These are phyloP conservation scores for Sturnus vulgaris DNA, from an alignment of 2,113 vertebrate species.

Conservation along the genomic window DNA sequence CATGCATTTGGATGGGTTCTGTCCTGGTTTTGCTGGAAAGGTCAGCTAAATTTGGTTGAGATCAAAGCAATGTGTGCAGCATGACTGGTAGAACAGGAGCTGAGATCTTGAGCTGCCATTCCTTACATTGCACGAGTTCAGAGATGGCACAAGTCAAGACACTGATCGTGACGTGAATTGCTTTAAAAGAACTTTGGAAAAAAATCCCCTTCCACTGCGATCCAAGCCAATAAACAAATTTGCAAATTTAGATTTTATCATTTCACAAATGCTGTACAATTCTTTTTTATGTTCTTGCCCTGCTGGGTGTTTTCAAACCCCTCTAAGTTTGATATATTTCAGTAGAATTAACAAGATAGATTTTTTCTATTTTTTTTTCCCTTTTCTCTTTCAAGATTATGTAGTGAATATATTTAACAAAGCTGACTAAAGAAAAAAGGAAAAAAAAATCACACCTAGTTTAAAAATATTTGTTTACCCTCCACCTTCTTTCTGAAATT, in stretches of 20 bases:
- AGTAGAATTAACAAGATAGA: background rate
- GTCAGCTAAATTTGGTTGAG: background rate
- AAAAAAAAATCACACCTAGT: background rate
- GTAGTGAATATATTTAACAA: background rate
- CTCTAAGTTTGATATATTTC: background rate
- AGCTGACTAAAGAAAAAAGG: background rate
- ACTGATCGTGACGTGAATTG: background rate
- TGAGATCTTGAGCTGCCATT: background rate
- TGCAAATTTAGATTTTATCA: background rate
- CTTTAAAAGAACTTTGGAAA: background rate
- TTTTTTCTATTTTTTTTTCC: background rate
- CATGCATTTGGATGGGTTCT: background rate
- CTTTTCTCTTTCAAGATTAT: background rate
- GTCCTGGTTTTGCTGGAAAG: background rate
- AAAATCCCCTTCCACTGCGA: background rate
- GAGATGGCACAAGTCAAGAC: background rate
- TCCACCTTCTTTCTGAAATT: background rate
- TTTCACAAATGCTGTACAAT: background rate
- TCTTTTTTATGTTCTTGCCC: background rate
- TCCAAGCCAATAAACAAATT: background rate
- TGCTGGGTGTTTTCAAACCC: background rate
- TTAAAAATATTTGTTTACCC: background rate
- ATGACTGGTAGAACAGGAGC: background rate
- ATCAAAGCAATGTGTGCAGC: background rate
- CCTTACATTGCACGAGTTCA: background rate